Evolutionary conservation across 2,888 invertebrate genomes (phyloP), one percentile per base, ranked within the genome.

Genomic region (Mythimna impura): DNA sequence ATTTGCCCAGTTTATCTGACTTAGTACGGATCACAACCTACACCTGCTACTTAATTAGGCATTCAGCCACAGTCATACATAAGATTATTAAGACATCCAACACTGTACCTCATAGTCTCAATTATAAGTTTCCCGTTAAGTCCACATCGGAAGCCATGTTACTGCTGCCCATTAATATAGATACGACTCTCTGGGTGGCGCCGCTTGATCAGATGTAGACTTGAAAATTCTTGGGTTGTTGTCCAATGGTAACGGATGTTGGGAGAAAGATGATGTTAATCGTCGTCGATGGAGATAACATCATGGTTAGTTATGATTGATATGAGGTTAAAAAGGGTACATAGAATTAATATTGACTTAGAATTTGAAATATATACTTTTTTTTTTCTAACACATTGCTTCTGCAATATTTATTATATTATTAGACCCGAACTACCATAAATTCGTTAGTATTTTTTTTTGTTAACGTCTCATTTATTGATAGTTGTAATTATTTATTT

Each of bases 171-270:
- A 73, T 83, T 81, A 76, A 83, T 78, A 73, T 67, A 55, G 47
- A 66, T 54, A 14, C n/a, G 57, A 36, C 72, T 60, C 64, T 30
- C 72, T 83, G 83, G 83, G 83, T 83, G 83, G 81, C 63, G 58
- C 70, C 58, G 8, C 34, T 17, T 54, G 43, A 81, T 75, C 68
- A 64, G 54, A 66, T 40, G 47, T 20, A 71, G 55, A 67, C 50
- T 36, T 50, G 62, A 57, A 73, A 71, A 75, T 78, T 62, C 62
- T 63, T 50, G 20, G 10, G 73, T 65, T 6, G 67, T 73, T 78
- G 47, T 81, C 78, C 81, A 80, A 62, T 73, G 64, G 55, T 9
- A 8, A 47, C 63, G 66, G 69, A 69, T 54, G 47, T 43, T 12
- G 10, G 43, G 8, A 10, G 12, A 50, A 40, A n/a, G 52, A 36